Evolutionary conservation across 1,140 invertebrate genomes (phyloP).

Genomic region (Oncopodura yosiiana): DNA sequence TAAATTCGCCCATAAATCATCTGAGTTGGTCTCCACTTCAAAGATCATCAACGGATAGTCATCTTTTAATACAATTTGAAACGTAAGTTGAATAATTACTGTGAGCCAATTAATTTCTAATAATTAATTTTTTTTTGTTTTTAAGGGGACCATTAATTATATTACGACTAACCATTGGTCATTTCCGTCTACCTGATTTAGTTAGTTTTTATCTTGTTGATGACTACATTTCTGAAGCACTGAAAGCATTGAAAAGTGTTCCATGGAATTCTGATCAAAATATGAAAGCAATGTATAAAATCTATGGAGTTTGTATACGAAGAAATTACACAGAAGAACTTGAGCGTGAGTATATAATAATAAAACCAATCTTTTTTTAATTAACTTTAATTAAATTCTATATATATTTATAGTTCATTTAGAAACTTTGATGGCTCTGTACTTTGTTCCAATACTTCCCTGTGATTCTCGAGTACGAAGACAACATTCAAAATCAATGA

Average conservation of each 20-base stretch:
- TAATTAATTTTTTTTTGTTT: neutral
- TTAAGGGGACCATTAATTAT: conserved; percentile 16
- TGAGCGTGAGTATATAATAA: conserved; percentile 15
- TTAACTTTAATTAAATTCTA: neutral
- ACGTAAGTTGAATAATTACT: neutral
- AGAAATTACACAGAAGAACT: conserved; percentile 15
- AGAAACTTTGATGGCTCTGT: conserved; percentile 23
- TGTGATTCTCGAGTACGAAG: conserved; percentile 11
- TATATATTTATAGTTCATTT: conserved; percentile 22
- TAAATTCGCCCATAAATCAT: conserved; percentile 6
- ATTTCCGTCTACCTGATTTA: conserved; percentile 10
- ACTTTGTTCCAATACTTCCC: conserved; percentile 21
- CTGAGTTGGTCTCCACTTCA: conserved; percentile 21
- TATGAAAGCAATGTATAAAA: conserved; percentile 18
- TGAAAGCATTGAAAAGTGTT: conserved; percentile 22
- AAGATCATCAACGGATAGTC: conserved; percentile 8
- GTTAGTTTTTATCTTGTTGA: conserved; percentile 18
- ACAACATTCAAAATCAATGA: conserved; percentile 23
- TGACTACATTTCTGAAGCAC: conserved; percentile 17
- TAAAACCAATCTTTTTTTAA: neutral
- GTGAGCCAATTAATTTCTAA: neutral
- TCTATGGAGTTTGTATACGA: conserved; percentile 15
- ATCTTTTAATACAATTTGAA: conserved; percentile 27
- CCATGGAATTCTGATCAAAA: conserved; percentile 25
- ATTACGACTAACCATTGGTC: conserved; percentile 19